Evolutionary conservation across 2,797 vertebrate genomes (phyloP).

Genomic region (Sebastes oblongus): DNA sequence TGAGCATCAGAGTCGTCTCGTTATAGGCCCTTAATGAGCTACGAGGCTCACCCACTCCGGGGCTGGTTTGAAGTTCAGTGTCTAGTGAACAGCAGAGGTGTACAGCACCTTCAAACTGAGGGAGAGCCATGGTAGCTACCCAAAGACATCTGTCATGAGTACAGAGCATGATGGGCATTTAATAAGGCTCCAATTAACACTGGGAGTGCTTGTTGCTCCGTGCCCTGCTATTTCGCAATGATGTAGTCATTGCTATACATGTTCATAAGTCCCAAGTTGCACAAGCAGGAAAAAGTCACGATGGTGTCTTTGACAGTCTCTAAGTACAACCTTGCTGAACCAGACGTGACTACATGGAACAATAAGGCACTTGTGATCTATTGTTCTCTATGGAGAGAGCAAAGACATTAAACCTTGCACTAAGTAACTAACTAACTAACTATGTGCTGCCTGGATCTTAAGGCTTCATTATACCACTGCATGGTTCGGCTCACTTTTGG

Average conservation of each 20-base stretch:
- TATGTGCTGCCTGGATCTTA: background rate
- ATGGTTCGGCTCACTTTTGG: background rate
- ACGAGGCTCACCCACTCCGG: conserved; percentile 13
- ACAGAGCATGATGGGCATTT: conserved; percentile 56
- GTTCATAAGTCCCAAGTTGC: background rate
- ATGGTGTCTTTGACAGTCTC: background rate
- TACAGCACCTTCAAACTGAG: conserved; percentile 22
- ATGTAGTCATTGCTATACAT: background rate
- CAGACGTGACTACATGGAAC: background rate
- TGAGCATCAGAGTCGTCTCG: conserved; percentile 30
- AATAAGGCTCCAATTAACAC: conserved; percentile 54
- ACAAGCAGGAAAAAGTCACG: background rate
- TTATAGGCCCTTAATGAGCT: conserved; percentile 58
- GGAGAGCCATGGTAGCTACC: conserved; percentile 17
- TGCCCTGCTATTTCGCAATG: background rate
- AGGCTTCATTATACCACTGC: background rate
- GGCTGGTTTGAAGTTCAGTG: conserved; percentile 34
- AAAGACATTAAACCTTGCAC: background rate
- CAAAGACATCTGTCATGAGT: conserved; percentile 44
- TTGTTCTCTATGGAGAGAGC: background rate
- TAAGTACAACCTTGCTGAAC: background rate
- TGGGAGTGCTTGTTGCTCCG: background rate
- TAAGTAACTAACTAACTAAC: too few species aligned
- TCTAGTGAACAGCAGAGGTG: conserved; percentile 6
- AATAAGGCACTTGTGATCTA: background rate